Evolutionary conservation across 2,888 invertebrate species (phyloP), one percentile per base, ranked within the genome.

Genomic region (Mesochorus sp.): DNA sequence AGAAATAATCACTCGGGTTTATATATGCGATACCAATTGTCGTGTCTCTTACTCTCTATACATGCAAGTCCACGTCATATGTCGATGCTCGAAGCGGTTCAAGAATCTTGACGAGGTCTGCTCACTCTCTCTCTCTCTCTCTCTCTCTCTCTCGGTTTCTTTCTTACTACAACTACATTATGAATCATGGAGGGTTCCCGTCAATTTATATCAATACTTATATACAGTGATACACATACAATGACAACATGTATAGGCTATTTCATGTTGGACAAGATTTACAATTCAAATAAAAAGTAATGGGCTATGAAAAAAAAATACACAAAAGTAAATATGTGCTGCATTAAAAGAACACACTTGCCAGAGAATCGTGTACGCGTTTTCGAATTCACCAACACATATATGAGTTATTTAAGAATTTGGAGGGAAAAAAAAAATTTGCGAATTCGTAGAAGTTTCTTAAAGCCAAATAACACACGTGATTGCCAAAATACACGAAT

Each of bases 11-110:
- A 24, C 26, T 47, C 44, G 39, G 62, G 62, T 26, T 61, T 76
- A 67, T n/a, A n/a, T n/a, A n/a, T n/a, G n/a, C n/a, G 76, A 66
- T 67, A 61, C 67, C 72, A 72, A 77, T 77, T 73, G 73, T 77
- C 72, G 17, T 73, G 77, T 77, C 72, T 68, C 77, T 39, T 49
- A 24, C 28, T 72, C 61, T 68, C 68, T 42, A 26, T 47, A 68
- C 64, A 26, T 47, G 62, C 64, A 62, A 42, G 55, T 39, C 39
- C 37, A 51, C 68, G 73, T 77, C 73, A 73, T 73, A 62, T 73
- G 68, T 77, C 77, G 68, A 68, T 68, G 77, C 62, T 73, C 67
- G 49, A 37, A 62, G 68, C 76, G 70, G 76, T 80, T 80, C 67
- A 78, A 66, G 68, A 71, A 78, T 81, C 81, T 68, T 34, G 24